These are phyloP conservation scores for Idaea dimidiata DNA, from an alignment of 2,888 invertebrate species.

Conservation along the genomic window DNA sequence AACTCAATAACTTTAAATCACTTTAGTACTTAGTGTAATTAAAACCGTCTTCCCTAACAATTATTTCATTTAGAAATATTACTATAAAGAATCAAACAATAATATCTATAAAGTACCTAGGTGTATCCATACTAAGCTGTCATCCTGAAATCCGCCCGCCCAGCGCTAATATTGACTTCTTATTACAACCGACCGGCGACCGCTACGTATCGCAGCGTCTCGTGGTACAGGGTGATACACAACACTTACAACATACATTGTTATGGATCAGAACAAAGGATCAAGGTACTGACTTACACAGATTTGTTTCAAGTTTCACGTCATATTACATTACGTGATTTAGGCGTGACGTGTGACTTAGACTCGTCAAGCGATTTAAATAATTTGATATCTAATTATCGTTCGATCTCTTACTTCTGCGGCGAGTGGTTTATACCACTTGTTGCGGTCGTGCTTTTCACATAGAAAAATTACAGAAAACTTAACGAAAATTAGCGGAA, in stretches of 20 bases:
- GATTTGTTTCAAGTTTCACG: not conserved
- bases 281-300: not conserved
- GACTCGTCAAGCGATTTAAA: too few relatives aligned
- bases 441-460: too few relatives aligned
- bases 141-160: slow-evolving; percentile 54
- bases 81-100: slow-evolving; percentile 6
- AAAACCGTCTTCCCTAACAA: too few relatives aligned
- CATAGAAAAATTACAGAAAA: too few relatives aligned
- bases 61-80: not conserved
- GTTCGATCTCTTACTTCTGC: too few relatives aligned
- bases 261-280: not conserved
- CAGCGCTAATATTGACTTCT: slow-evolving; percentile 73
- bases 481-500: too few relatives aligned
- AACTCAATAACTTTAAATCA: too few relatives aligned
- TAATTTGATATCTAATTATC: too few relatives aligned
- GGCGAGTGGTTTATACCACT: too few relatives aligned
- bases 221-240: slow-evolving; percentile 17
- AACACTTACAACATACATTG: not conserved
- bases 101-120: too few relatives aligned
- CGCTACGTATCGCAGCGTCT: slow-evolving; percentile 34
- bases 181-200: slow-evolving; percentile 46
- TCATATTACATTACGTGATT: not conserved
- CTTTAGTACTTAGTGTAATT: too few relatives aligned
- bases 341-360: too few relatives aligned
- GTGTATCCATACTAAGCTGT: slow-evolving; percentile 36